A percentile compares a stretch with the other conserved stretches of the same genome.
phyloP scores from a whole-genome alignment of 1,140 invertebrate species.

The Bactericera cockerelli region DNA sequence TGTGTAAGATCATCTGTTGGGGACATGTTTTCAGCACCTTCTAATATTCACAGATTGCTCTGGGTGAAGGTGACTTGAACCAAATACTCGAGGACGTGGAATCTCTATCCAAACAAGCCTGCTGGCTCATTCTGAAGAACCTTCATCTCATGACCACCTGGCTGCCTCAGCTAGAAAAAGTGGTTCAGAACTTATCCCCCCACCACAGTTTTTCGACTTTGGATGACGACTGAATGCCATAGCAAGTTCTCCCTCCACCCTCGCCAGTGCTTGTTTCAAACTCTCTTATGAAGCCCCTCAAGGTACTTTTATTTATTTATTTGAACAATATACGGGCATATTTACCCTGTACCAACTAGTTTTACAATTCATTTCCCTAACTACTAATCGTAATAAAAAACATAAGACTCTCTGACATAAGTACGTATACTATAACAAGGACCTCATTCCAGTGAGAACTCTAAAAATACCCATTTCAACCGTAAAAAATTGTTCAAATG shows the following conservation, averaged over 20 bases:
- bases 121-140: constrained; percentile 75
- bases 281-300: constrained; percentile 64
- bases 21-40: too few relatives aligned
- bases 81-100: constrained; percentile 35
- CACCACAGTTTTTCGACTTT: constrained; percentile 50
- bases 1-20: too few relatives aligned
- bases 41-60: constrained; percentile 44
- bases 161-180: constrained; percentile 55
- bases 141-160: constrained; percentile 69
- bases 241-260: constrained; percentile 44
- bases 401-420: too few relatives aligned
- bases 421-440: too few relatives aligned
- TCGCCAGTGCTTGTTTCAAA: constrained; percentile 54
- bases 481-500: too few relatives aligned
- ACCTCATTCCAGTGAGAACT: too few relatives aligned
- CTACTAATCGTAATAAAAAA: too few relatives aligned
- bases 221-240: constrained; percentile 58
- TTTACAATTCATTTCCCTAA: too few relatives aligned
- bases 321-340: too few relatives aligned
- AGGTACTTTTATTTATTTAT: too few relatives aligned
- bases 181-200: constrained; percentile 40
- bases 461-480: too few relatives aligned
- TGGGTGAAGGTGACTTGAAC: constrained; percentile 57
- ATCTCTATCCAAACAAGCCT: constrained; percentile 35
- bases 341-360: too few relatives aligned